These are phyloP conservation scores for Ammodytes dubius DNA, from an alignment of 2,113 vertebrate genomes.

Conservation along the genomic window DNA sequence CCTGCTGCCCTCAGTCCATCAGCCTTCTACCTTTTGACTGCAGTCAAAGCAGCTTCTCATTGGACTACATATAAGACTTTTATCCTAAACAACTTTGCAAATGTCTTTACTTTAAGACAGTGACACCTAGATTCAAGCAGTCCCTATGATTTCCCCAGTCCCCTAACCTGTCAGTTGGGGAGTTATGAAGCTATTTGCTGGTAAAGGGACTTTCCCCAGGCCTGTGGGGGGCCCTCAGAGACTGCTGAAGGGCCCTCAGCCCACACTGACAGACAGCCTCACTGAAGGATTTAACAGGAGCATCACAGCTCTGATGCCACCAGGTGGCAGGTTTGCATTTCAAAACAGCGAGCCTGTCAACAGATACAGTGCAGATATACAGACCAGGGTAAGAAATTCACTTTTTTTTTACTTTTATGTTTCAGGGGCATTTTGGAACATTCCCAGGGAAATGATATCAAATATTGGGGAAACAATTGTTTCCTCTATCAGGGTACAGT, in stretches of 20 bases:
- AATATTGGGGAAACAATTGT: no score
- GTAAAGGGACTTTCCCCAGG: not conserved
- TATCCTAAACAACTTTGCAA: not conserved
- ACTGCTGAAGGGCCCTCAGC: not conserved
- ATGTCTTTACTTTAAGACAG: not conserved
- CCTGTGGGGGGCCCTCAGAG: not conserved
- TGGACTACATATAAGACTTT: not conserved
- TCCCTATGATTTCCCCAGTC: not conserved
- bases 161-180: slow-evolving; percentile 3
- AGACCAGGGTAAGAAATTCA: not conserved
- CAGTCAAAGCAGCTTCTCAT: slow-evolving; percentile 2
- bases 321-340: slow-evolving; percentile 77
- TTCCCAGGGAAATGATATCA: no score
- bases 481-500: no score
- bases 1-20: slow-evolving; percentile 14
- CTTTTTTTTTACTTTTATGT: no score
- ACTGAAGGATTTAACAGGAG: not conserved
- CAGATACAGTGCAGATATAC: slow-evolving; percentile 1
- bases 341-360: slow-evolving; percentile 24
- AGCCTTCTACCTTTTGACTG: not conserved
- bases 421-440: no score
- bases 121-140: not conserved
- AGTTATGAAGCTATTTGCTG: not conserved
- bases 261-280: not conserved
- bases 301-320: slow-evolving; percentile 63